Base-by-base conservation (phyloP, 2,113 vertebrate genomes). In the Hystrix cristata region DNA sequence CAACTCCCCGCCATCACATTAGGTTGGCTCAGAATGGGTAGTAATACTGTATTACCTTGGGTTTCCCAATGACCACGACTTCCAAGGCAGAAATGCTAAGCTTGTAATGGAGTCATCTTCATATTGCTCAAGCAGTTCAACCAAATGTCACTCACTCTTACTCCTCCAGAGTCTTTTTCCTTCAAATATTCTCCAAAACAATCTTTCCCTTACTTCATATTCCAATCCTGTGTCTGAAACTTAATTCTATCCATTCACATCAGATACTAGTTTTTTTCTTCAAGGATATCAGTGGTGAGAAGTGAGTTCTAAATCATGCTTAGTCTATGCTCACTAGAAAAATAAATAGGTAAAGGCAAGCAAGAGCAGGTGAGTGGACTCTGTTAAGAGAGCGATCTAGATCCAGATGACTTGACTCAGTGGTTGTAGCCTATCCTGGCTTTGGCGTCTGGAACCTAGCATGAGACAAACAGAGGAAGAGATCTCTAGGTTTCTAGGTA, bases 171-270 rank as follows among this genome's bases (percentile, higher is more conserved):
- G 27, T 84, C 57, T 76, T 91, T 82, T 91, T 76, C 93, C 23
- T 94, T 95, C 82, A 95, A 90, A 67, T 62, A 76, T 14, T 90
- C 81, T 89, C 76, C 87, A 80, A 74, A 85, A 93, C 19, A 59
- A 92, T 78, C 38, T 92, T 76, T 78, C 19, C 65, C 89, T 60
- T 71, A 90, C 64, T 90, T 92, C 92, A 51, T 48, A 91, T 80
- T 92, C 71, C 64, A 85, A 72, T 43, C 27, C 69, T 85, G 53
- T 64, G 55, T 93, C 85, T 90, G 69, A 51, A 91, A 53, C 59
- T 92, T 85, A 95, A 95, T 88, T 84, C 72, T 12, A 92, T 21
- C 43, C 65, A 85, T 18, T 85, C 31, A 69, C 43, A 34, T 29
- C 74, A 96, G 19, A 78, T 18, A 71, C 43, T n/a, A 57, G 14